phyloP scores from a whole-genome alignment of 2,797 vertebrate genomes.

The Hypotaenidia philippensis region DNA sequence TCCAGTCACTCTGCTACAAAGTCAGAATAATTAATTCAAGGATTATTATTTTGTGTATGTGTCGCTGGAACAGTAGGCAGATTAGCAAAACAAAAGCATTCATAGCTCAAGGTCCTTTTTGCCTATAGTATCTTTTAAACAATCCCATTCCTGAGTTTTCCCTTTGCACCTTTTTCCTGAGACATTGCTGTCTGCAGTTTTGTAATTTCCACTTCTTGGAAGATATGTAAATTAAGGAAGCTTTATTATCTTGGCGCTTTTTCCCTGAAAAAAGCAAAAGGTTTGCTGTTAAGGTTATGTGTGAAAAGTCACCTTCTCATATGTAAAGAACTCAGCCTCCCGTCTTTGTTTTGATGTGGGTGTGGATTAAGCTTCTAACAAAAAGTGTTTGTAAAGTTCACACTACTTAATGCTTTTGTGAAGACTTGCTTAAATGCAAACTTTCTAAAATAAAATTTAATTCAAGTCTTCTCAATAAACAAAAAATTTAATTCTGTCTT shows the following conservation, averaged over 20 bases:
- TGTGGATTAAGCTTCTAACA: conserved; percentile 56
- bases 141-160: conserved; percentile 12
- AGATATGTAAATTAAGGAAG: conserved; percentile 49
- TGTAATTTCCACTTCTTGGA: conserved; percentile 63
- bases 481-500: conserved; percentile 7
- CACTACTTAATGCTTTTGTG: conserved; percentile 26
- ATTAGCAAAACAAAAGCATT: conserved; percentile 52
- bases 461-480: conserved; percentile 24
- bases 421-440: conserved; percentile 16
- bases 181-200: conserved; percentile 54
- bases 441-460: conserved; percentile 16
- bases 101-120: neutral
- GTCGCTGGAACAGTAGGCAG: neutral
- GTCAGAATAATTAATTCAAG: neutral
- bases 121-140: conserved; percentile 20
- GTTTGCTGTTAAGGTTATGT: conserved; percentile 56
- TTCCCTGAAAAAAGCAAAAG: conserved; percentile 47
- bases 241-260: conserved; percentile 52
- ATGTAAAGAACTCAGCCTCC: conserved; percentile 52
- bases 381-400: conserved; percentile 59
- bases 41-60: neutral
- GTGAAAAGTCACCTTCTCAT: conserved; percentile 69
- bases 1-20: neutral
- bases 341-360: conserved; percentile 69
- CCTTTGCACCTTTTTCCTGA: conserved; percentile 22